These are phyloP conservation scores for Caranx ignobilis DNA, from an alignment of 2,113 vertebrate genomes.

Conservation along the genomic window DNA sequence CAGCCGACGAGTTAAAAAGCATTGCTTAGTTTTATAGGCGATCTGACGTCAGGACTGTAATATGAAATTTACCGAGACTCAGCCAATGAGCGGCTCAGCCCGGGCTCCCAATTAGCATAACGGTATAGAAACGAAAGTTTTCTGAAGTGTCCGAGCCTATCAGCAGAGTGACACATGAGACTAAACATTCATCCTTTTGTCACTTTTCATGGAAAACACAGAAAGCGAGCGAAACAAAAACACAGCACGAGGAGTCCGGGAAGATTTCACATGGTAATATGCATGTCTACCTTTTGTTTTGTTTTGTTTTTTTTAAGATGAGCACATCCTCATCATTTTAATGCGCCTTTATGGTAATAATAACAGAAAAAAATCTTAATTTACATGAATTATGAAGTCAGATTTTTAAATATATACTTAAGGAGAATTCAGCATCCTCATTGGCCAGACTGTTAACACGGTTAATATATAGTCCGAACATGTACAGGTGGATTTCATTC, in stretches of 20 bases:
- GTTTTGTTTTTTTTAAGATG: neutral
- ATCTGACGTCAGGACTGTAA: constrained; percentile 92
- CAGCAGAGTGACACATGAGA: constrained; percentile 89
- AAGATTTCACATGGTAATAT: constrained; percentile 22
- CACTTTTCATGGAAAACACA: constrained; percentile 13
- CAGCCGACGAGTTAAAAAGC: constrained; percentile 97
- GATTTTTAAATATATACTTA: neutral
- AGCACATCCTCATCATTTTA: neutral
- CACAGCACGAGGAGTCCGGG: neutral
- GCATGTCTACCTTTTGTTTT: neutral
- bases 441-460: neutral
- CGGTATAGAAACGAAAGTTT: constrained; percentile 92
- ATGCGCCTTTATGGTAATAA: neutral
- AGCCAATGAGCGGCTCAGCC: constrained; percentile 88
- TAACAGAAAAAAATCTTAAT: neutral
- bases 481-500: constrained; percentile 8
- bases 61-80: constrained; percentile 89
- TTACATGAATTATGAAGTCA: neutral
- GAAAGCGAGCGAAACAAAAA: constrained; percentile 5
- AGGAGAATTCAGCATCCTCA: neutral
- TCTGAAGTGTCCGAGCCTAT: constrained; percentile 86
- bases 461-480: neutral
- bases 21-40: constrained; percentile 97
- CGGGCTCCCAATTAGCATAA: constrained; percentile 91
- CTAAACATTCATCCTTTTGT: constrained; percentile 75